Conservation (phyloP, 2,888 invertebrate species). For the Trimorus sp. region DNA sequence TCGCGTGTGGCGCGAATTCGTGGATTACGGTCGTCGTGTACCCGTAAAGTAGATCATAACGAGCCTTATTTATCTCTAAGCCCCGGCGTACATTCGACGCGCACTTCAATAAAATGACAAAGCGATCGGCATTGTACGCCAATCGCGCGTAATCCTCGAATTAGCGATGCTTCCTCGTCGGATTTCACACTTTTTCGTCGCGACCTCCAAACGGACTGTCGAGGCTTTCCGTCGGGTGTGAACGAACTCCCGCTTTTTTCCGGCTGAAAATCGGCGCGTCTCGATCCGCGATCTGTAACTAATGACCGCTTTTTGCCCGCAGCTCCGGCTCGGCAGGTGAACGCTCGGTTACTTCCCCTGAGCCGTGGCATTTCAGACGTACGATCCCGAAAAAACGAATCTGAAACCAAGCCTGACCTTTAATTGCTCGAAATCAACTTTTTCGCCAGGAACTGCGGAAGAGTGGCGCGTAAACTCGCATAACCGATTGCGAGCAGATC, state of each 20-base stretch:
- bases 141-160: slow-evolving; percentile 15
- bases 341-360: too few species aligned
- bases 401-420: too few species aligned
- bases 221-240: slow-evolving; percentile 15
- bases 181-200: slow-evolving; percentile 50
- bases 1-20: background rate
- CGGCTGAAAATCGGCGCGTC: slow-evolving; percentile 31
- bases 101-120: background rate
- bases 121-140: slow-evolving; percentile 13
- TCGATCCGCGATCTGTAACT: slow-evolving; percentile 42
- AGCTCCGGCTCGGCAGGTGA: too few species aligned
- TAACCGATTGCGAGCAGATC: background rate
- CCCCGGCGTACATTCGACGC: background rate
- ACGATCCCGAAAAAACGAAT: too few species aligned
- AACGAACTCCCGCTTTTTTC: slow-evolving; percentile 43
- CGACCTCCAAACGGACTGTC: slow-evolving; percentile 44
- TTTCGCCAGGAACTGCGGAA: too few species aligned
- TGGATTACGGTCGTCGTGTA: slow-evolving; percentile 1
- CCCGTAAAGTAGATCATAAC: too few species aligned
- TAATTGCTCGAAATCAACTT: too few species aligned
- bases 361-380: too few species aligned
- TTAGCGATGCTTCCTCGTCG: slow-evolving; percentile 36
- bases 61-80: too few species aligned
- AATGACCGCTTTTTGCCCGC: slow-evolving; percentile 33
- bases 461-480: background rate